Percentiles rank a stretch among this genome's conserved stretches.
Evolutionary conservation across 1,140 invertebrate species (phyloP).

Genomic region (Leptinotarsa lineolata): DNA sequence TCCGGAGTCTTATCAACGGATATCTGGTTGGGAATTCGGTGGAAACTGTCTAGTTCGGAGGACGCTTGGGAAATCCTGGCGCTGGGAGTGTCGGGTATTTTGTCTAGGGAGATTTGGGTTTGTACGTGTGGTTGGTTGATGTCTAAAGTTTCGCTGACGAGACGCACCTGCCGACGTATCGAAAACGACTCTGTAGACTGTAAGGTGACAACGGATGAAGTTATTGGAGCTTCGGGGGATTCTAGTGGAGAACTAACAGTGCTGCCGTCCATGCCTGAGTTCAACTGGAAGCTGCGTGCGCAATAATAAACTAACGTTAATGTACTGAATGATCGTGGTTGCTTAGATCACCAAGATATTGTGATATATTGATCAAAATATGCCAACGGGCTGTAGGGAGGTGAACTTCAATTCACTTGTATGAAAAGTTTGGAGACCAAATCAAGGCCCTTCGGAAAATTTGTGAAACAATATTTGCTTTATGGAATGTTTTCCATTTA

Average conservation of each 20-base stretch:
- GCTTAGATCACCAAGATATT: too few relatives aligned
- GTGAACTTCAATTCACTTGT: too few relatives aligned
- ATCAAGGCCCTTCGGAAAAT: too few relatives aligned
- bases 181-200: slow-evolving; percentile 65
- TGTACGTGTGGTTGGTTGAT: slow-evolving; percentile 28
- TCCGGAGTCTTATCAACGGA: slow-evolving; percentile 38
- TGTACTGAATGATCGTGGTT: neutral
- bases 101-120: slow-evolving; percentile 16
- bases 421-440: too few relatives aligned
- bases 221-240: slow-evolving; percentile 66
- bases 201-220: slow-evolving; percentile 65
- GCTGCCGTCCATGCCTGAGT: slow-evolving; percentile 56
- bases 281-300: slow-evolving; percentile 54
- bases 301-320: slow-evolving; percentile 21
- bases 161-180: slow-evolving; percentile 59
- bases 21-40: neutral
- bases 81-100: slow-evolving; percentile 29
- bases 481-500: too few relatives aligned
- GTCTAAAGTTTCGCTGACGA: slow-evolving; percentile 28
- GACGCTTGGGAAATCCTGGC: neutral
- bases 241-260: slow-evolving; percentile 73
- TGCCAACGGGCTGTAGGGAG: too few relatives aligned
- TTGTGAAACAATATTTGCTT: too few relatives aligned
- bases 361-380: too few relatives aligned
- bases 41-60: neutral